Conservation (phyloP, 2,797 vertebrate species). For the Phoebastria nigripes region DNA sequence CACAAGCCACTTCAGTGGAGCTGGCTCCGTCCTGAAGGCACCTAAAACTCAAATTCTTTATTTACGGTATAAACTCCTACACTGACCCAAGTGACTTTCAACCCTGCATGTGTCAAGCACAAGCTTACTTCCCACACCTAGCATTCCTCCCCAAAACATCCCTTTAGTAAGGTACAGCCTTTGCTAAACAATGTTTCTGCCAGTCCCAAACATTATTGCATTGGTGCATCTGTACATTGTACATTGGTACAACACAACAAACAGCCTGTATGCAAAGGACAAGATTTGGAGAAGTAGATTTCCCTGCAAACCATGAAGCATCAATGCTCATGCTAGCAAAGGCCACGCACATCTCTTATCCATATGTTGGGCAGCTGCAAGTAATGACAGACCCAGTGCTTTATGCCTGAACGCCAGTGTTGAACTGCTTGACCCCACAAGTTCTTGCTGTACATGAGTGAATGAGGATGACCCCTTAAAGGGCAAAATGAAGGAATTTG, state of each 20-base stretch:
- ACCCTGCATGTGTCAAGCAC: background rate
- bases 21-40: background rate
- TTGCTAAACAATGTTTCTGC: background rate
- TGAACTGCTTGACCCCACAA: background rate
- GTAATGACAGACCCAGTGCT: background rate
- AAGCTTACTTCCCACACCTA: background rate
- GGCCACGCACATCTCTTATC: background rate
- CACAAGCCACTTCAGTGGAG: background rate
- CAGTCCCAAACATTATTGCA: background rate
- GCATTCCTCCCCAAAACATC: background rate
- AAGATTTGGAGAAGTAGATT: background rate
- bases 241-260: background rate
- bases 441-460: background rate
- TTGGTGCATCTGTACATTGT: background rate
- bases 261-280: background rate
- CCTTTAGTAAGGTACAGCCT: background rate
- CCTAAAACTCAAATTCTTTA: background rate
- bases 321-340: background rate
- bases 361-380: rapidly evolving
- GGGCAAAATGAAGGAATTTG: background rate
- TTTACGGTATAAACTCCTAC: background rate
- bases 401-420: background rate
- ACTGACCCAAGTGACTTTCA: background rate
- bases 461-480: background rate
- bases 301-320: background rate